A percentile compares a stretch with the other conserved stretches of the same genome.
phyloP scores from a whole-genome alignment of 1,140 invertebrate species.

The Ladona fulva region DNA sequence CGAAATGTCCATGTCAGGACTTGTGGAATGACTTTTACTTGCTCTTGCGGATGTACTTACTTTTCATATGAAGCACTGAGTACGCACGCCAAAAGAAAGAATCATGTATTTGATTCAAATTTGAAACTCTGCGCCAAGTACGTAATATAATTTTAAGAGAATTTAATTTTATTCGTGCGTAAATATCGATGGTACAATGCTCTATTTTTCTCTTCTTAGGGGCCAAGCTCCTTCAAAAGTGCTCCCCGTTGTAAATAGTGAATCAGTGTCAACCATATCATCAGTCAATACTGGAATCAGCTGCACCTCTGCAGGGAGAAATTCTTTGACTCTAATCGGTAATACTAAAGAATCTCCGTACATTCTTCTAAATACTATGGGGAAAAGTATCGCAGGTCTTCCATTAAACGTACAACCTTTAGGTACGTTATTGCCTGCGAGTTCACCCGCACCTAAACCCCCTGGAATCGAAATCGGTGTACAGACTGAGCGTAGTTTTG shows the following conservation, averaged over 20 bases:
- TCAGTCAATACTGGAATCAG: no score
- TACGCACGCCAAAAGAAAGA: slow-evolving; percentile 45
- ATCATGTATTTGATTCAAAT: slow-evolving; percentile 34
- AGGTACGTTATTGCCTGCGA: not conserved
- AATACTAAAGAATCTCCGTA: no score
- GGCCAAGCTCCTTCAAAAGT: not conserved
- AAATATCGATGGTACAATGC: slow-evolving; percentile 17
- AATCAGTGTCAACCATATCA: no score
- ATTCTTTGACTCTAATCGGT: no score
- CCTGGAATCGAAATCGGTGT: slow-evolving; percentile 28
- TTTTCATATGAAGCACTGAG: slow-evolving; percentile 45
- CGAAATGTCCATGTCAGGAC: slow-evolving; percentile 39
- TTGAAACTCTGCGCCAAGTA: slow-evolving; percentile 29
- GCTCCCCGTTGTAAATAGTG: no score
- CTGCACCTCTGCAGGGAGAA: no score
- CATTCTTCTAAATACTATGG: no score
- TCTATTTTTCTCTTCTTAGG: not conserved
- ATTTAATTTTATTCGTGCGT: not conserved
- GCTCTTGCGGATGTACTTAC: slow-evolving; percentile 43
- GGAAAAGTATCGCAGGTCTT: no score
- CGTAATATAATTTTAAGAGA: not conserved
- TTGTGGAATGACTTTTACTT: slow-evolving; percentile 43
- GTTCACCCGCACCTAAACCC: not conserved
- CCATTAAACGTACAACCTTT: not conserved
- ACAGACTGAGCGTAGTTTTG: slow-evolving; percentile 31